Evolutionary conservation across 2,797 vertebrate genomes (phyloP), one percentile per base, ranked within the genome.

Genomic region (Karalla daura): DNA sequence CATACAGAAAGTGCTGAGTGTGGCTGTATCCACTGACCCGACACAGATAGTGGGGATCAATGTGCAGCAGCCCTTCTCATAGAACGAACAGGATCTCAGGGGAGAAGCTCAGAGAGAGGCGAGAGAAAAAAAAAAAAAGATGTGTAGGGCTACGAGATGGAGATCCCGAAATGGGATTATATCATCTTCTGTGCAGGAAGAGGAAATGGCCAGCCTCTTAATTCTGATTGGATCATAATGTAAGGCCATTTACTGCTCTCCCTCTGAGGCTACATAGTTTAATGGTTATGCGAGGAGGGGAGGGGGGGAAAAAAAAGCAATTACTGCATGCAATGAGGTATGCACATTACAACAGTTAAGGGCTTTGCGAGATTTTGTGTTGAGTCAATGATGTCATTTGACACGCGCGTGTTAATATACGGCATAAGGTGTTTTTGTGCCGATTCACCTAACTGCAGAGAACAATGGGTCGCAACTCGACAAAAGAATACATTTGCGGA

Each of bases 31-130:
- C 79, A 71, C 77, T 90, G 91, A 92, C 87, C 91, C 63, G 71
- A 83, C 88, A 82, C 86, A 85, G 85, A 89, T 85, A 87, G 82
- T 58, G 73, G 79, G 81, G 86, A 89, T 88, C 89, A 87, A 86
- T 89, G 85, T 74, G 70, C 78, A 78, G 84, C 74, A 70, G 86
- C 76, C 80, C 72, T 86, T 83, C 84, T 84, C 76, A 66, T 58
- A 69, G 65, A 88, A 68, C 1, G 67, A 80, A 70, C 72, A 52
- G 84, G 51, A 79, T 89, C 90, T 88, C 88, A 56, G 78, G 86
- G 85, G 88, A 88, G 76, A 72, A 76, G 78, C 56, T 23, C 66
- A 70, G 70, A 54, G 77, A 59, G 33, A 68, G 59, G 61, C 15
- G 32, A 68, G 74, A 62, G 78, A 36, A 70, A 71, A 30, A 62